Base-by-base conservation (phyloP, 2,888 invertebrate genomes). In the Hypomecis punctinalis region DNA sequence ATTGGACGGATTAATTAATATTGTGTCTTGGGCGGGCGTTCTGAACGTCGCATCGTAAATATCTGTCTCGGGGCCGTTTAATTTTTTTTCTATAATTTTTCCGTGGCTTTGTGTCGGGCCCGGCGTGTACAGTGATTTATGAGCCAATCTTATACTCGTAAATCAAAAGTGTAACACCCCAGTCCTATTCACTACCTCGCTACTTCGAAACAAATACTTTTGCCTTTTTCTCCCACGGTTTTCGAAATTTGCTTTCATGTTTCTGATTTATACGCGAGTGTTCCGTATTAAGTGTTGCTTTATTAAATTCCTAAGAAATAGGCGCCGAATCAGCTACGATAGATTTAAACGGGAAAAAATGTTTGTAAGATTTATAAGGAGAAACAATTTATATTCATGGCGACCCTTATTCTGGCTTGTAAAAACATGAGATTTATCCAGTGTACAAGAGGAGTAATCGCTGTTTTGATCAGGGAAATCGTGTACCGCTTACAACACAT, bases 71-170 rank as follows among this genome's bases (percentile, higher is more conserved):
- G 73, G 74, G 72, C 68, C 69, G 73, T 79, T 80, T 76, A 75
- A 78, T 81, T 82, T 82, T 75, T 80, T 82, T 76, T 75, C 70
- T 78, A 72, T 79, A 82, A 82, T 83, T 84, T 83, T 84, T 81
- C 79, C 79, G 74, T 69, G 70, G 72, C 72, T 71, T 67, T 75
- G 73, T 77, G 82, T 80, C 83, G 74, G 61, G 61, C 57, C 42
- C 70, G 70, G 70, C 67, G 74, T 76, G 73, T 71, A 75, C 75
- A 72, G 76, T 89, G 91, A 91, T 91, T 91, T 90, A 91, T 84
- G 86, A 81, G 67, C 77, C 82, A 85, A 90, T 89, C 90, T 91
- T 89, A 87, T 84, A 81, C 79, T 82, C 88, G 85, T 92, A 90
- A 91, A 91, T 92, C 91, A 91, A 83, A 83, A 83, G 76, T 75